Base-by-base conservation (phyloP, 2,797 vertebrate genomes). In the Pseudochromis fuscus region DNA sequence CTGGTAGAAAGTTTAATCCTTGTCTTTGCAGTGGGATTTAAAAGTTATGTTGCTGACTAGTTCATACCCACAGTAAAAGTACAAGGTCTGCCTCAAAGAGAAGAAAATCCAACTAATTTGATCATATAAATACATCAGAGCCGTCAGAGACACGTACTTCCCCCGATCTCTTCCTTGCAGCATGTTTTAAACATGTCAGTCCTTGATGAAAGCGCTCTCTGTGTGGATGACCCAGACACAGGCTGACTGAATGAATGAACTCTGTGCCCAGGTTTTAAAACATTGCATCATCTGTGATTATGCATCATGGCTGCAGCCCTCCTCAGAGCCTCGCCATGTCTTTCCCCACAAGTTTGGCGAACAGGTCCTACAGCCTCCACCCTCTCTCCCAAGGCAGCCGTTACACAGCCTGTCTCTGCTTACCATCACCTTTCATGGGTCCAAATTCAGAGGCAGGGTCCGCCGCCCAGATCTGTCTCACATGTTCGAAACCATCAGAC, bases 281-380 rank as follows among this genome's bases (percentile, higher is more conserved):
- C 55, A 72, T 72, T 75, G 69, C 77, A 82, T 89, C 87, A 85
- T 73, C 44, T 28, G 42, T 52, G 75, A 84, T 73, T 27, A 68
- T 56, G 37, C 58, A 81, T 77, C 49, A 27, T 49, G 77, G 40
- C 57, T 58, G 49, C 25, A 59, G 71, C 40, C 62, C 61, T 72
- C 50, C 65, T 75, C 52, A 28, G 30, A 72, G 71, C 21, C 5
- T 30, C 50, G 60, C 60, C 67, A 48, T 40, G 72, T 75, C 38
- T 63, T 77, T 75, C 66, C 63, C 45, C 59, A 60, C 66, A 59
- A 40, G 38, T 79, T 50, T 72, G 53, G 46, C 65, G 45, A 52
- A 62, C 8, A 1, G 18, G 67, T 67, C 24, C 23, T 10, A 15
- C 21, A 27, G 13, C 71, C 58, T 75, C 72, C 65, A 48, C 66